These are phyloP conservation scores for Phocoena phocoena DNA, from an alignment of 2,113 vertebrate genomes.

Conservation along the genomic window DNA sequence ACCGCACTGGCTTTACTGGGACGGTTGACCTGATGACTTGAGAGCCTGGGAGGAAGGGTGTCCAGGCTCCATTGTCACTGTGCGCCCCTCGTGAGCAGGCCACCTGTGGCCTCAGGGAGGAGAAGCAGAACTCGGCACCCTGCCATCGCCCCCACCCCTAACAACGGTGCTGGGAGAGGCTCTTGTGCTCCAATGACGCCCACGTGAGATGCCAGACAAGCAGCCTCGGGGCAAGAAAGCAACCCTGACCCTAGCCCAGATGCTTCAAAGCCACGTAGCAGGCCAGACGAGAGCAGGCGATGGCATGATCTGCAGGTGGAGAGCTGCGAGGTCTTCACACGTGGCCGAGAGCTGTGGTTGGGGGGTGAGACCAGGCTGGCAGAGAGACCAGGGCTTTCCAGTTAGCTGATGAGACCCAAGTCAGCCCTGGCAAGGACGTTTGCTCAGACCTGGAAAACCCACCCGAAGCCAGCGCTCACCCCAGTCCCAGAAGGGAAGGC, in stretches of 20 bases:
- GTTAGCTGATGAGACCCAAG: neutral
- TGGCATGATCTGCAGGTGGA: rapidly evolving
- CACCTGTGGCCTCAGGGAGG: neutral
- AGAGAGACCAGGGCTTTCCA: neutral
- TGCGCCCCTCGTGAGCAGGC: neutral
- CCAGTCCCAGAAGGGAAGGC: neutral
- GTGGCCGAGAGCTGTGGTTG: neutral
- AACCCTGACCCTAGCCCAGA: neutral
- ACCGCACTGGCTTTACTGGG: rapidly evolving
- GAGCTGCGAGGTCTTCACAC: rapidly evolving
- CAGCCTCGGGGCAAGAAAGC: neutral
- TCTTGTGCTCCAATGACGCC: neutral
- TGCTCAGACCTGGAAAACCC: neutral
- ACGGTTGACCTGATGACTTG: neutral
- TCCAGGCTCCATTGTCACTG: neutral
- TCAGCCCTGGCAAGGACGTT: neutral
- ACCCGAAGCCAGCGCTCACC: rapidly evolving
- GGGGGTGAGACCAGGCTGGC: neutral
- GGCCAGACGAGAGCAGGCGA: neutral
- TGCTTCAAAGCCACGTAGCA: neutral
- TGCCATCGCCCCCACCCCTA: rapidly evolving
- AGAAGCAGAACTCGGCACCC: rapidly evolving
- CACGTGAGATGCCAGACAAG: neutral
- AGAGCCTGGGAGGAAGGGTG: neutral
- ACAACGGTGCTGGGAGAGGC: rapidly evolving